A percentile compares a stretch with the other conserved stretches of the same genome.
Conservation (phyloP, 2,888 invertebrate genomes). For the Eupithecia insigniata region DNA sequence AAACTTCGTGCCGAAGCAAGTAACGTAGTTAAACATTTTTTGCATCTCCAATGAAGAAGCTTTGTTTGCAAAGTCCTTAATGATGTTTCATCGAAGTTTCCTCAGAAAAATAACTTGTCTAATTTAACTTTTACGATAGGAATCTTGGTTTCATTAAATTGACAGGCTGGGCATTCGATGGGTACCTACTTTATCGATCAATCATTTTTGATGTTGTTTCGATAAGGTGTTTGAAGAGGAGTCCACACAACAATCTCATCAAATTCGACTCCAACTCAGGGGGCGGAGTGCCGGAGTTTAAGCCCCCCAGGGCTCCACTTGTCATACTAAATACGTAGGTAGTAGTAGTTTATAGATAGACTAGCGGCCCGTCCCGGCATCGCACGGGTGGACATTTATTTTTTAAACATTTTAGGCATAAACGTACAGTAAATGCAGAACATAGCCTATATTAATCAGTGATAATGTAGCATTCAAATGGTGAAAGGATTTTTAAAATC, state of each 20-base stretch:
- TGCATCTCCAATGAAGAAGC: slow-evolving; percentile 42
- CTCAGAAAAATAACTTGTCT: slow-evolving; percentile 58
- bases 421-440: too few species aligned
- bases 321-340: too few species aligned
- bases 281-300: too few species aligned
- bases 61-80: slow-evolving; percentile 49
- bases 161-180: slow-evolving; percentile 34
- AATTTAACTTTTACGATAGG: slow-evolving; percentile 58
- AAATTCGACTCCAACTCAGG: background rate
- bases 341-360: too few species aligned
- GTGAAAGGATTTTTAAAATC: too few species aligned
- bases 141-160: slow-evolving; percentile 58
- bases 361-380: too few species aligned
- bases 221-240: background rate
- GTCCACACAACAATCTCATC: background rate
- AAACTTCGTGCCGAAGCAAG: slow-evolving; percentile 8
- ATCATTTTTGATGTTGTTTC: slow-evolving; percentile 32
- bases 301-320: too few species aligned
- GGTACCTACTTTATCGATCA: slow-evolving; percentile 23
- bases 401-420: too few species aligned
- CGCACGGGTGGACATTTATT: too few species aligned
- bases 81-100: slow-evolving; percentile 44
- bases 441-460: too few species aligned
- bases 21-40: slow-evolving; percentile 33
- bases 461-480: too few species aligned